Percentiles rank a stretch among this genome's conserved stretches.
Conservation (phyloP, 2,797 vertebrate genomes). For the Takifugu ocellatus region DNA sequence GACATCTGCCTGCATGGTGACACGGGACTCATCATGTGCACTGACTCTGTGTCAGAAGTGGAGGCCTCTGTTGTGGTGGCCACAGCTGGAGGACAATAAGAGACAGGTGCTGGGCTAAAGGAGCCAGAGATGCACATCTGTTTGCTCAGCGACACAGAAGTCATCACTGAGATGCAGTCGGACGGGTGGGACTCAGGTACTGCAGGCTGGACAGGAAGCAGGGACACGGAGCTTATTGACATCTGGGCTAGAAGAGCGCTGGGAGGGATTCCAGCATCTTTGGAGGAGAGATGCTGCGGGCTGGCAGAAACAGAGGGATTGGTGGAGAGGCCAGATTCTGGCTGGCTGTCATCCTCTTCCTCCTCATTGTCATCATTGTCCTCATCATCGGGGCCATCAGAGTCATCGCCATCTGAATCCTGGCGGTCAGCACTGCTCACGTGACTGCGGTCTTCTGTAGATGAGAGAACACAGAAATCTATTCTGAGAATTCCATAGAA, state of each 20-base stretch:
- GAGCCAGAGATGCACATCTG: conserved; percentile 81
- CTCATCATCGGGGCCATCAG: conserved; percentile 90
- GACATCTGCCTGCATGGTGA: conserved; percentile 90
- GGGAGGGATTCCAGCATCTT: conserved; percentile 82
- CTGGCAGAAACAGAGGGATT: conserved; percentile 91
- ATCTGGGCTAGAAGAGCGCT: conserved; percentile 91
- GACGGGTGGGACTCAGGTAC: conserved; percentile 28
- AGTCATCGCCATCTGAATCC: conserved; percentile 93
- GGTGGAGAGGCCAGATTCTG: conserved; percentile 89
- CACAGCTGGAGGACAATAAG: conserved; percentile 44
- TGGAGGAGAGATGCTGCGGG: conserved; percentile 85
- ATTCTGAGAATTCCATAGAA: conserved; percentile 9
- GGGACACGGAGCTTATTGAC: conserved; percentile 80
- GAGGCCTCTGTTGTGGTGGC: conserved; percentile 57
- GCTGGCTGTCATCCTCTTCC: conserved; percentile 96
- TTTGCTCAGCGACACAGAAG: conserved; percentile 73
- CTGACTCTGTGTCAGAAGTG: conserved; percentile 71
- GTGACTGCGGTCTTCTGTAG: conserved; percentile 86
- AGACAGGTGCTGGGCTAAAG: conserved; percentile 48
- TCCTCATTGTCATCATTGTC: conserved; percentile 95
- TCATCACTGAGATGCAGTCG: conserved; percentile 48
- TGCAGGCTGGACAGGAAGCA: conserved; percentile 39
- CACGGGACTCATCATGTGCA: conserved; percentile 72
- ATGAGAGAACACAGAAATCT: conserved; percentile 14
- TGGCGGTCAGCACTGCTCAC: conserved; percentile 79